phyloP scores from a whole-genome alignment of 2,888 invertebrate species.

The Achlya flavicornis region DNA sequence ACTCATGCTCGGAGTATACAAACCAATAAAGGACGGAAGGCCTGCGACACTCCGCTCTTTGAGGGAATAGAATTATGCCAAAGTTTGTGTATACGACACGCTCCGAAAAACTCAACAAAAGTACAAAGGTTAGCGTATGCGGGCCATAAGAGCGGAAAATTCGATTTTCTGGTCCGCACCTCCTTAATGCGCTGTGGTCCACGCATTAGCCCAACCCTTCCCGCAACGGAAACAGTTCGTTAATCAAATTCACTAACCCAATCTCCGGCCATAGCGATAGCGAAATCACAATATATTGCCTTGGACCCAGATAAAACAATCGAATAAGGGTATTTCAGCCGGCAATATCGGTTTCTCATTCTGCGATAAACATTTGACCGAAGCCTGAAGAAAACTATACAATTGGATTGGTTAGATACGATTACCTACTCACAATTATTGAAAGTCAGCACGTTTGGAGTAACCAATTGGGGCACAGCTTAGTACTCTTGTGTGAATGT shows the following conservation, averaged over 20 bases:
- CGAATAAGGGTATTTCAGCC: slow-evolving; percentile 37
- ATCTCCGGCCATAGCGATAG: slow-evolving; percentile 70
- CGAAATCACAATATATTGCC: slow-evolving; percentile 68
- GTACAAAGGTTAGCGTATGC: slow-evolving; percentile 55
- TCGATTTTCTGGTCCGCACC: slow-evolving; percentile 77
- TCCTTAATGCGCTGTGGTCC: slow-evolving; percentile 64
- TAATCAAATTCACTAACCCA: slow-evolving; percentile 78
- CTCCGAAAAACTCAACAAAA: slow-evolving; percentile 68
- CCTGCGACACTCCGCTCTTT: slow-evolving; percentile 6
- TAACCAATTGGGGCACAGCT: too few species aligned
- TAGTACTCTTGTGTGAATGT: too few species aligned
- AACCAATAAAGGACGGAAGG: too few species aligned
- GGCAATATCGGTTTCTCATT: slow-evolving; percentile 31
- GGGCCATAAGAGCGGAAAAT: slow-evolving; percentile 72
- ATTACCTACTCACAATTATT: neutral
- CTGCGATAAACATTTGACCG: slow-evolving; percentile 21
- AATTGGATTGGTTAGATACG: slow-evolving; percentile 1
- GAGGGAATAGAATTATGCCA: slow-evolving; percentile 33
- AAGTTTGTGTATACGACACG: slow-evolving; percentile 65
- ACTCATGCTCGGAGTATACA: too few species aligned
- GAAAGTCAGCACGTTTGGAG: neutral
- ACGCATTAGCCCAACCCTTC: slow-evolving; percentile 71
- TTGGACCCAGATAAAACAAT: slow-evolving; percentile 58
- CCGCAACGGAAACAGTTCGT: slow-evolving; percentile 61
- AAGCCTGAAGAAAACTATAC: slow-evolving; percentile 12